Percentiles rank a stretch among this genome's conserved stretches.
phyloP scores from a whole-genome alignment of 2,888 invertebrate genomes.

The Halictus ligatus region DNA sequence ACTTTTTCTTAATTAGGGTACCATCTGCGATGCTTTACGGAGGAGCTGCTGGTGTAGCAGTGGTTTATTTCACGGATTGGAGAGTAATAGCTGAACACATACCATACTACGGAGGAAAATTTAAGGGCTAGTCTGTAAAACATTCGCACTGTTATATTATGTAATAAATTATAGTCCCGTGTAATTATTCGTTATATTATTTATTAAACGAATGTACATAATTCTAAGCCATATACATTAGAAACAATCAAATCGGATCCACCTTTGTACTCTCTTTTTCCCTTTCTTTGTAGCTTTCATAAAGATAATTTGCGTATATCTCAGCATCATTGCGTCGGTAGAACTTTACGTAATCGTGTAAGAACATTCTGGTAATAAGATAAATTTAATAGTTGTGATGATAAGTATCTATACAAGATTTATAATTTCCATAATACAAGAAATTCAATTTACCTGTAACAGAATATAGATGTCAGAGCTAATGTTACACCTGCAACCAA shows the following conservation, averaged over 20 bases:
- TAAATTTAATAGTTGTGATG: background rate
- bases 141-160: background rate
- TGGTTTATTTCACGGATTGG: constrained; percentile 93
- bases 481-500: rapidly evolving
- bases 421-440: background rate
- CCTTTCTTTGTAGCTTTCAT: constrained; percentile 3
- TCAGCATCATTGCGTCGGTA: background rate
- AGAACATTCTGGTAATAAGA: background rate
- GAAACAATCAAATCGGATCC: background rate
- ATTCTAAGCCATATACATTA: background rate
- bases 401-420: background rate
- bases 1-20: constrained; percentile 83
- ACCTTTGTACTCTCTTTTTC: background rate
- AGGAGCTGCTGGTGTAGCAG: constrained; percentile 86
- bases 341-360: rapidly evolving
- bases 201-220: constrained; percentile 23
- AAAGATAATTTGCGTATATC: constrained; percentile 10
- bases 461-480: rapidly evolving
- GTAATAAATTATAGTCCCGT: constrained; percentile 43
- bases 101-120: constrained; percentile 92
- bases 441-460: constrained; percentile 29
- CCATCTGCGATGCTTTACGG: constrained; percentile 89
- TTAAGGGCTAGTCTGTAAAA: constrained; percentile 81
- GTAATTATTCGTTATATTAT: constrained; percentile 22
- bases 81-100: constrained; percentile 89